phyloP scores from a whole-genome alignment of 30 jellyfish, hydroid and myxozoan species.

The Haliclystus octoradiatus region DNA sequence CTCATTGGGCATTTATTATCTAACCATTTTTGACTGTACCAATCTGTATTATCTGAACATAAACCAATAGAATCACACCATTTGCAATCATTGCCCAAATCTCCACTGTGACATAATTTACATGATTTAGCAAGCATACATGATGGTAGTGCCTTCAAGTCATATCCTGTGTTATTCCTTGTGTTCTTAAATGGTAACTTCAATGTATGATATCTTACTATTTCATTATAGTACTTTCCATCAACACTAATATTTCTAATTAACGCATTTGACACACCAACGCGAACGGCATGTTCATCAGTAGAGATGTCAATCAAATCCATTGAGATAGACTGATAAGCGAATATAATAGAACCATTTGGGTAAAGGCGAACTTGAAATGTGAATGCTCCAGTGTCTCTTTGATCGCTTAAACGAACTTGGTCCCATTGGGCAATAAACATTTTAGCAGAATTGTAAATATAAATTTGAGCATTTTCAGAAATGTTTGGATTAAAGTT shows the following conservation, averaged over 20 bases:
- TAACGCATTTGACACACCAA: slow-evolving; percentile 68
- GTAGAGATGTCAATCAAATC: slow-evolving; percentile 12
- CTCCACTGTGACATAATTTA: slow-evolving; percentile 30
- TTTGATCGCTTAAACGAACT: slow-evolving; percentile 15
- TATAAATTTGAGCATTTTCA: slow-evolving; percentile 5
- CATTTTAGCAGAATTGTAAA: slow-evolving; percentile 21
- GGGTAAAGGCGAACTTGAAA: slow-evolving; percentile 44
- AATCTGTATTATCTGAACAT: slow-evolving; percentile 64
- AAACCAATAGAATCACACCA: slow-evolving; percentile 55
- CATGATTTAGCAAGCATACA: slow-evolving; percentile 56
- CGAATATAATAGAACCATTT: slow-evolving; percentile 59
- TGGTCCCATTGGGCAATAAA: slow-evolving; percentile 67
- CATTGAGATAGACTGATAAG: slow-evolving; percentile 44
- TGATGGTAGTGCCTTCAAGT: slow-evolving; percentile 34
- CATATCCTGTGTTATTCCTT: slow-evolving; percentile 17
- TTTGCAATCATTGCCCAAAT: slow-evolving; percentile 28
- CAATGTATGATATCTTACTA: slow-evolving; percentile 42
- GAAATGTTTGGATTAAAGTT: slow-evolving; percentile 22
- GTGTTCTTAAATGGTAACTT: slow-evolving; percentile 4
- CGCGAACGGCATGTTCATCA: slow-evolving; percentile 22
- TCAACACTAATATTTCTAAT: not conserved
- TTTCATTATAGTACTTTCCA: slow-evolving; percentile 2
- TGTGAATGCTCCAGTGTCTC: slow-evolving; percentile 26
- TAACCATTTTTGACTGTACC: slow-evolving; percentile 71
- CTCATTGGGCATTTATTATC: slow-evolving; percentile 18